Evolutionary conservation across 1,140 invertebrate species (phyloP).

Genomic region (Drosophila cardini): DNA sequence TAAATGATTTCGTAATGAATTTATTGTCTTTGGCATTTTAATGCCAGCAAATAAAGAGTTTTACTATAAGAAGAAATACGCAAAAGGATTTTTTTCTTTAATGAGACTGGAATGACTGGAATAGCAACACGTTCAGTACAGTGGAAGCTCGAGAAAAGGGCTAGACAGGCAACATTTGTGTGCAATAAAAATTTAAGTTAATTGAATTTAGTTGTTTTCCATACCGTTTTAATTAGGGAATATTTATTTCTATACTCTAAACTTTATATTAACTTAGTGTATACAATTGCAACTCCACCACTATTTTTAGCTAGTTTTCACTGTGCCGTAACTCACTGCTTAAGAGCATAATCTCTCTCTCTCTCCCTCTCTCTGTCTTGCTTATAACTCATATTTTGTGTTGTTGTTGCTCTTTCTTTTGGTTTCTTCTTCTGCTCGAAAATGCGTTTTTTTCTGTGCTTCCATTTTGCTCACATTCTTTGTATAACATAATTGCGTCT

Average conservation of each 20-base stretch:
- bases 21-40: constrained; percentile 78
- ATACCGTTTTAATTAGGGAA: neutral
- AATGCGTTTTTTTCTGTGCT: constrained; percentile 25
- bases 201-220: no score
- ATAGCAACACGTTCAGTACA: neutral
- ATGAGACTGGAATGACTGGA: neutral
- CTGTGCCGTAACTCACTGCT: constrained; percentile 5
- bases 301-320: neutral
- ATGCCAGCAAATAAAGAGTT: constrained; percentile 72
- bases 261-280: neutral
- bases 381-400: constrained; percentile 24
- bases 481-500: constrained; percentile 57
- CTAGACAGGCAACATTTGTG: neutral
- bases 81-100: constrained; percentile 9
- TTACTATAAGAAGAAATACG: constrained; percentile 33
- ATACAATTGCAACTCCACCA: neutral
- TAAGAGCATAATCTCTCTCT: constrained; percentile 10
- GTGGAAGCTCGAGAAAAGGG: neutral
- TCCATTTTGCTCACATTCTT: constrained; percentile 46
- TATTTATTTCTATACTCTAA: neutral
- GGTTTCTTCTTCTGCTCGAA: constrained; percentile 1
- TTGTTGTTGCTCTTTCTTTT: constrained; percentile 14
- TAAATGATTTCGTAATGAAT: constrained; percentile 80
- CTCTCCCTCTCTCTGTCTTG: constrained; percentile 16
- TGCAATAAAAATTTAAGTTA: no score